Conservation (phyloP, 2,888 invertebrate species). For the Pardosa pseudoannulata region DNA sequence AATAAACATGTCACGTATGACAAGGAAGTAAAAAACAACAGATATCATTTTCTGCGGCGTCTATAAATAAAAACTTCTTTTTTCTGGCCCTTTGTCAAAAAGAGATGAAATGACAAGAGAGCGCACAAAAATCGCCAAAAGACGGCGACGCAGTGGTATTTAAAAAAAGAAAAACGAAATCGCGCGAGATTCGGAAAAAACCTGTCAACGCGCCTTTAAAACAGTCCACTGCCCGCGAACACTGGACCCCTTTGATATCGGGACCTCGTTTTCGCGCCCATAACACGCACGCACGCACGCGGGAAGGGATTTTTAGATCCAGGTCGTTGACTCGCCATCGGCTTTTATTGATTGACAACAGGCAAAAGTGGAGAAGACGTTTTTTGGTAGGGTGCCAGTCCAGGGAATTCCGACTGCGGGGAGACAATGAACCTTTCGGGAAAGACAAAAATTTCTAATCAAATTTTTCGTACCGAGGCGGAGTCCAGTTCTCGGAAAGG, state of each 20-base stretch:
- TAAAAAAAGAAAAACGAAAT: no score
- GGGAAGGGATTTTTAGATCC: neutral
- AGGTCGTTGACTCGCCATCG: conserved; percentile 1
- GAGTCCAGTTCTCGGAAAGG: no score
- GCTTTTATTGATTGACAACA: conserved; percentile 16
- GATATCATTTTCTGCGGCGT: neutral
- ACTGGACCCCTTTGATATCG: neutral
- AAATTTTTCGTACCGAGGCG: no score
- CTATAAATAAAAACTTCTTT: neutral
- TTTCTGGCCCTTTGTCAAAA: conserved; percentile 6
- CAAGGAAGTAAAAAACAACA: neutral
- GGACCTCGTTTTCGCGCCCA: neutral
- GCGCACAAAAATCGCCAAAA: neutral
- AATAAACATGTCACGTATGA: neutral
- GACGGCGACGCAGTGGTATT: no score
- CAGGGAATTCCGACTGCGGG: no score
- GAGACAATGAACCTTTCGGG: no score
- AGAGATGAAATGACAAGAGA: neutral
- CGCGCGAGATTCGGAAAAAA: neutral
- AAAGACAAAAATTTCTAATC: no score
- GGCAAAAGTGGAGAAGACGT: neutral
- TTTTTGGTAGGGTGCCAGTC: neutral
- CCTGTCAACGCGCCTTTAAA: neutral
- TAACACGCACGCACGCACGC: neutral
- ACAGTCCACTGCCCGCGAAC: neutral